These are phyloP conservation scores for Bactericera cockerelli DNA, from an alignment of 1,140 invertebrate genomes.

Conservation along the genomic window DNA sequence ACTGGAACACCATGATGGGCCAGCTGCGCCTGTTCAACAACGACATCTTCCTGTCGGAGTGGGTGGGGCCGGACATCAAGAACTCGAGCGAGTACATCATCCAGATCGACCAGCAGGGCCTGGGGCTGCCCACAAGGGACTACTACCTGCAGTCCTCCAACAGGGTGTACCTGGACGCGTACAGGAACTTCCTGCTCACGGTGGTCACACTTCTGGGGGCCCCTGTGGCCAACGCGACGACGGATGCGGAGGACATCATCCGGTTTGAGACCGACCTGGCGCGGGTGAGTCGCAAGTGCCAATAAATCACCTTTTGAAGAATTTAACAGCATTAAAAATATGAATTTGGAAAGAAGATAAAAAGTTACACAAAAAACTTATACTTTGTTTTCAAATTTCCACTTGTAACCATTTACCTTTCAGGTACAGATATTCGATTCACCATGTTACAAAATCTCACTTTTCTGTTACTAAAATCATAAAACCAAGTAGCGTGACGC, in stretches of 20 bases:
- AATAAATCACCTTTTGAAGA: too few relatives aligned
- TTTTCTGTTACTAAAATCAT: too few relatives aligned
- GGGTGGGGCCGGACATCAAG: constrained; percentile 76
- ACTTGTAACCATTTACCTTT: too few relatives aligned
- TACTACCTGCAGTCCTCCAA: constrained; percentile 62
- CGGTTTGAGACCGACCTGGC: constrained; percentile 66
- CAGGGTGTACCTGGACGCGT: constrained; percentile 54
- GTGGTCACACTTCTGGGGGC: constrained; percentile 52
- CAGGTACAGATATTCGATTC: too few relatives aligned
- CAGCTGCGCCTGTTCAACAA: constrained; percentile 66
- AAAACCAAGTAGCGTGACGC: too few relatives aligned
- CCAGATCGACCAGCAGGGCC: constrained; percentile 74
- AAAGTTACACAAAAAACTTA: too few relatives aligned
- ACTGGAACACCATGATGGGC: constrained; percentile 59
- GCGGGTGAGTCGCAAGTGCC: constrained; percentile 37
- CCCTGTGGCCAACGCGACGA: constrained; percentile 35
- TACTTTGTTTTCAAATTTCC: too few relatives aligned
- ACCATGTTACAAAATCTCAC: too few relatives aligned
- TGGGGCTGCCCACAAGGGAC: constrained; percentile 70
- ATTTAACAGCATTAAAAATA: too few relatives aligned
- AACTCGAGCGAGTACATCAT: constrained; percentile 74
- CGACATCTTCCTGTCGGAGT: constrained; percentile 63
- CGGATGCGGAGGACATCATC: constrained; percentile 55
- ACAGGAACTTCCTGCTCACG: constrained; percentile 57
- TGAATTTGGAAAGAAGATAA: too few relatives aligned